These are phyloP conservation scores for Protobothrops mucrosquamatus DNA, from an alignment of 2,113 vertebrate genomes.

Conservation along the genomic window DNA sequence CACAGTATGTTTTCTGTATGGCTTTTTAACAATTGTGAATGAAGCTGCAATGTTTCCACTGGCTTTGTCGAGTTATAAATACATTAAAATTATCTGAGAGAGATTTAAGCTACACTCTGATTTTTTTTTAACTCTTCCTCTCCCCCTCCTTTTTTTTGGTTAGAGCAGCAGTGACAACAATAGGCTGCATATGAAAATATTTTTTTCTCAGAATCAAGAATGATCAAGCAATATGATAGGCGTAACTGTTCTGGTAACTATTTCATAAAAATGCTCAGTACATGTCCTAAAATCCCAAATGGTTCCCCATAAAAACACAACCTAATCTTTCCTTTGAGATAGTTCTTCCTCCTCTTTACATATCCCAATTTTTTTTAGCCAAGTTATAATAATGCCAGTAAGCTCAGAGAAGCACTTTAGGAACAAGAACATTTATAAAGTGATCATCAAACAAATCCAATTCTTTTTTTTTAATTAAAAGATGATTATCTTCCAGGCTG, in stretches of 20 bases:
- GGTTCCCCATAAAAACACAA: background rate
- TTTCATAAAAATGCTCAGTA: background rate
- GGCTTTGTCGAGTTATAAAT: background rate
- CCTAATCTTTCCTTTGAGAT: background rate
- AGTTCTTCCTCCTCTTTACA: background rate
- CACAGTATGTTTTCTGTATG: background rate
- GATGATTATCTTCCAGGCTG: background rate
- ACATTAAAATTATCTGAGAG: background rate
- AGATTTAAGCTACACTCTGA: background rate
- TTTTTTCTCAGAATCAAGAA: background rate
- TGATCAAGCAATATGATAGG: background rate
- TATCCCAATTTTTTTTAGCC: background rate
- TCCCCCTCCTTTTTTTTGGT: background rate
- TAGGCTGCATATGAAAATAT: background rate
- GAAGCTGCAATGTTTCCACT: background rate
- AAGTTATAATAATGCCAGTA: background rate
- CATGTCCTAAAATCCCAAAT: background rate
- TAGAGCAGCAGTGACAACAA: too few species aligned
- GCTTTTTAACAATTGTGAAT: background rate
- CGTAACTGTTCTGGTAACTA: background rate
- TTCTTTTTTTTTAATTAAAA: background rate
- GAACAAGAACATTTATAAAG: background rate
- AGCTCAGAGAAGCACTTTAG: background rate
- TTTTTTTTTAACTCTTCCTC: background rate
- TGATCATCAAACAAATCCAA: background rate